Percentiles rank a stretch among this genome's conserved stretches.
Evolutionary conservation across 2,888 invertebrate species (phyloP).

Genomic region (Antheraea assamensis): DNA sequence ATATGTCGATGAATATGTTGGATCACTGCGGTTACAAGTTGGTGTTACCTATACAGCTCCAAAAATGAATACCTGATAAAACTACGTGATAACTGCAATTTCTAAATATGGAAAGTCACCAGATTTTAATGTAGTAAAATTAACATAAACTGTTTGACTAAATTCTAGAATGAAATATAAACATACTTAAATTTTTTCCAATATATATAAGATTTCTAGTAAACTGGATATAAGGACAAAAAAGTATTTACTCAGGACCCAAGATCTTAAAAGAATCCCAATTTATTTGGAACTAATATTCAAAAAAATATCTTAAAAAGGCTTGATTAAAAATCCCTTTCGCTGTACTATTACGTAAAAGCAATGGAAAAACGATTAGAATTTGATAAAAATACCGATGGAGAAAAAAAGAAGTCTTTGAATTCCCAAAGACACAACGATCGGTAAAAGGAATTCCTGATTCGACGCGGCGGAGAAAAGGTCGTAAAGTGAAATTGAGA

Average conservation of each 20-base stretch:
- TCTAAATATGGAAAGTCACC: no score
- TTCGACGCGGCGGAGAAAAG: background rate
- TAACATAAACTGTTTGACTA: background rate
- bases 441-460: slow-evolving; percentile 11
- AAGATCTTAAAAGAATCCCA: background rate
- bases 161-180: background rate
- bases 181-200: background rate
- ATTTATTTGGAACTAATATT: background rate
- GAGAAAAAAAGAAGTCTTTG: background rate
- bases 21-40: no score
- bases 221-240: background rate
- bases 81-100: no score
- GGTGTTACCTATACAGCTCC: no score
- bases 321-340: background rate
- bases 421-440: slow-evolving; percentile 1
- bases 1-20: no score
- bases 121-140: background rate
- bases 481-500: slow-evolving; percentile 10
- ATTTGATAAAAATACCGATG: slow-evolving; percentile 8
- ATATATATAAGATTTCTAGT: background rate
- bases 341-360: background rate
- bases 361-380: background rate
- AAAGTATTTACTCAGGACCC: background rate
- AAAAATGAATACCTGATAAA: no score
- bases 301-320: background rate